These are phyloP conservation scores for Patella ulyssiponensis DNA, from an alignment of 2,888 invertebrate genomes.

Conservation along the genomic window DNA sequence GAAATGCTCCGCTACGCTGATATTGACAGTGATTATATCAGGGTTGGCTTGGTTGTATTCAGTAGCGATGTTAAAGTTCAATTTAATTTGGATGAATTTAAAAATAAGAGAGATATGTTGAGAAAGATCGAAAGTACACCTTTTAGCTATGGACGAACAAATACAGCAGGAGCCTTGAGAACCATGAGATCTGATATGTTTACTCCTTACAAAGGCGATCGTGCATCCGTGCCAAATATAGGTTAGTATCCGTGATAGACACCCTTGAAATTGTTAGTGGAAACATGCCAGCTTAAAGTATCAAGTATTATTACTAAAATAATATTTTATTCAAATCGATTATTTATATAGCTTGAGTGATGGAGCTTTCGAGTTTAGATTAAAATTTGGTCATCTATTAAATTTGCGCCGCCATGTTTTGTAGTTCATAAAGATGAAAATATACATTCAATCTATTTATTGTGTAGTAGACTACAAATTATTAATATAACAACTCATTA, in stretches of 20 bases:
- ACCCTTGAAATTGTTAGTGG: too few species aligned
- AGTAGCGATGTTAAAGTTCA: conserved; percentile 48
- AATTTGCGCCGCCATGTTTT: too few species aligned
- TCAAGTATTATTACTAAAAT: too few species aligned
- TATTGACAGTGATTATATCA: conserved; percentile 54
- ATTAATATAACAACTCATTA: too few species aligned
- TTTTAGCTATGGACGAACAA: conserved; percentile 61
- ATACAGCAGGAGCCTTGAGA: conserved; percentile 56
- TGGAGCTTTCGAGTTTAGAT: too few species aligned
- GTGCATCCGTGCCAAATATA: conserved; percentile 49
- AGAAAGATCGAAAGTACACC: conserved; percentile 51
- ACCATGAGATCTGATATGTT: conserved; percentile 57
- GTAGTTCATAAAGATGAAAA: too few species aligned
- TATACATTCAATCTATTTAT: too few species aligned
- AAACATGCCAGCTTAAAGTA: too few species aligned
- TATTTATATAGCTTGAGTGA: too few species aligned
- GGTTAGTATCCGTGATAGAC: conserved; percentile 36
- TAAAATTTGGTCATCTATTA: too few species aligned
- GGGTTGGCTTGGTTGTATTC: conserved; percentile 55
- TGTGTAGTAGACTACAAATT: too few species aligned
- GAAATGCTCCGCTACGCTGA: conserved; percentile 57
- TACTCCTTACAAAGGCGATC: conserved; percentile 54
- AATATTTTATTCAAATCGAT: too few species aligned
- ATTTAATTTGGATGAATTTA: conserved; percentile 49
- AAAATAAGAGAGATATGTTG: conserved; percentile 43